Percentiles rank a stretch among this genome's conserved stretches.
These are phyloP conservation scores for Cheilosia pagana DNA, from an alignment of 2,888 invertebrate genomes.

Conservation along the genomic window DNA sequence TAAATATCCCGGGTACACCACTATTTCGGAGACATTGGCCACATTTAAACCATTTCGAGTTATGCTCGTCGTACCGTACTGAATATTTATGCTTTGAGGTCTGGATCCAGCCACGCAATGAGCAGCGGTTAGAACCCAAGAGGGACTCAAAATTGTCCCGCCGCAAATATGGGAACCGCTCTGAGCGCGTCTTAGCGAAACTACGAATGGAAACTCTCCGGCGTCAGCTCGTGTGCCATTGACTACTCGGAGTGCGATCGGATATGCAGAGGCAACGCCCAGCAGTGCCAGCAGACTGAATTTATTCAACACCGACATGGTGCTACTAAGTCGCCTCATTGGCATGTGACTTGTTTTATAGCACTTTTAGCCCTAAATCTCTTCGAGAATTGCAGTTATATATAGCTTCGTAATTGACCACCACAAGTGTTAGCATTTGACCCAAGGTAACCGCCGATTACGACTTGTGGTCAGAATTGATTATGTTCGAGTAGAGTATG, in stretches of 20 bases:
- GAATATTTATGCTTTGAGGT: conserved; percentile 78
- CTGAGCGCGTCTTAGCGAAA: conserved; percentile 78
- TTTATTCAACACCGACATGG: conserved; percentile 22
- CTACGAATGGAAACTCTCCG: conserved; percentile 80
- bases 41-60: conserved; percentile 76
- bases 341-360: conserved; percentile 42
- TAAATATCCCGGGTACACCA: conserved; percentile 79
- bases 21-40: conserved; percentile 76
- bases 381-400: neutral
- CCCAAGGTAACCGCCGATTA: conserved; percentile 1
- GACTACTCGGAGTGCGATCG: conserved; percentile 77
- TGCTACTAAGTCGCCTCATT: conserved; percentile 23
- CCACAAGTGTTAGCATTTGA: neutral
- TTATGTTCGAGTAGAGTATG: neutral
- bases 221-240: conserved; percentile 79
- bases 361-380: neutral
- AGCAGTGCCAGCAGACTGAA: neutral
- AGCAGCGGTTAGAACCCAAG: conserved; percentile 81
- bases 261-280: neutral
- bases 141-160: conserved; percentile 78
- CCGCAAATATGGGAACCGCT: conserved; percentile 80
- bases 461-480: conserved; percentile 2
- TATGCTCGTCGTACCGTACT: conserved; percentile 79
- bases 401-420: no score
- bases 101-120: conserved; percentile 79